A percentile compares a stretch with the other conserved stretches of the same genome.
These are phyloP conservation scores for Nothobranchius kuhntae DNA, from an alignment of 2,113 vertebrate genomes.

Conservation along the genomic window DNA sequence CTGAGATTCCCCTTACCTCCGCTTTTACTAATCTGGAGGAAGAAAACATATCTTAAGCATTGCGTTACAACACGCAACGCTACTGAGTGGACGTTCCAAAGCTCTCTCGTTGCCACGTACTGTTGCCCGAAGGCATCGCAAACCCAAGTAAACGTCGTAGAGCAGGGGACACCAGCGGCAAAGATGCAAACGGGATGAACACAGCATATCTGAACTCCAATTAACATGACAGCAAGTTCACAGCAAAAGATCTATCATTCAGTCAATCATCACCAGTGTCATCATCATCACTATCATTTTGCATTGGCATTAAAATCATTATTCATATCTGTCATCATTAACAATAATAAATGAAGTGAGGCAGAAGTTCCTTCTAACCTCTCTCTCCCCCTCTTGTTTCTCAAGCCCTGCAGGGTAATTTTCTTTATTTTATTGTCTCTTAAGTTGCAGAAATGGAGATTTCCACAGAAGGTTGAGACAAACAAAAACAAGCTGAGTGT, in stretches of 20 bases:
- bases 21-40: conserved; percentile 26
- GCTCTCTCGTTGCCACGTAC: conserved; percentile 28
- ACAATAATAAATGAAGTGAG: conserved; percentile 71
- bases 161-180: conserved; percentile 39
- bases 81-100: conserved; percentile 39
- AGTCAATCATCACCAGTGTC: conserved; percentile 56
- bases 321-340: conserved; percentile 74
- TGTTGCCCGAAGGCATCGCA: conserved; percentile 59
- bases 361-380: conserved; percentile 60
- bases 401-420: conserved; percentile 17
- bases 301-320: conserved; percentile 74
- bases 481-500: conserved; percentile 21
- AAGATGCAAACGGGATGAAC: conserved; percentile 71
- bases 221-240: conserved; percentile 77
- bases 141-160: conserved; percentile 51
- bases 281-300: conserved; percentile 68
- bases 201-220: conserved; percentile 70
- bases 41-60: conserved; percentile 43
- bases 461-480: conserved; percentile 26
- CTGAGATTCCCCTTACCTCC: conserved; percentile 41
- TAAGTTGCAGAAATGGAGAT: conserved; percentile 26
- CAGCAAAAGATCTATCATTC: conserved; percentile 69
- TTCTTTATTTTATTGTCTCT: conserved; percentile 4
- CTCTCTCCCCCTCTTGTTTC: conserved; percentile 49
- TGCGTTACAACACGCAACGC: conserved; percentile 69